phyloP scores from a whole-genome alignment of 2,113 vertebrate genomes.

The Theropithecus gelada region DNA sequence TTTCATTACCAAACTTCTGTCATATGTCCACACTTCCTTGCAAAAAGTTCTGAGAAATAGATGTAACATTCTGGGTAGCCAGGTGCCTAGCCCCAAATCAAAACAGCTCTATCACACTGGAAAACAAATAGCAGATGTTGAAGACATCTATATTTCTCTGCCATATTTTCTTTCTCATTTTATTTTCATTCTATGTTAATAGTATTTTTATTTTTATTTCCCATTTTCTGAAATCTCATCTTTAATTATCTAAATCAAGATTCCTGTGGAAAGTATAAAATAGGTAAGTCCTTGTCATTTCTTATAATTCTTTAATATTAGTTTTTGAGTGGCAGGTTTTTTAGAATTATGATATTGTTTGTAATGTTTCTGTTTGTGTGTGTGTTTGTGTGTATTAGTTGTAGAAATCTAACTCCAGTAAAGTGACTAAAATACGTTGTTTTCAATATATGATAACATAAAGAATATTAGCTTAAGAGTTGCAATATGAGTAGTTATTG shows the following conservation, averaged over 20 bases:
- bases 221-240: background rate
- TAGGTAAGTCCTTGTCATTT: background rate
- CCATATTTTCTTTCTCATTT: background rate
- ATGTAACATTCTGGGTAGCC: background rate
- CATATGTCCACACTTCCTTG: too few relatives aligned
- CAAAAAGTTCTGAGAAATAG: background rate
- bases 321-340: background rate
- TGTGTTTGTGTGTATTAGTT: background rate
- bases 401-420: background rate
- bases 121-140: background rate
- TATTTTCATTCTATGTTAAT: background rate
- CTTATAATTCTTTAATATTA: background rate
- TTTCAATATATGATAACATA: background rate
- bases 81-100: background rate
- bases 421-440: background rate
- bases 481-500: background rate
- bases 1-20: background rate
- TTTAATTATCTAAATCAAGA: background rate
- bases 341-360: background rate
- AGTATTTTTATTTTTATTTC: background rate
- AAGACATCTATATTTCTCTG: background rate
- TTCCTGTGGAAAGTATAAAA: background rate
- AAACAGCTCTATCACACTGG: background rate
- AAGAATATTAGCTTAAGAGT: background rate
- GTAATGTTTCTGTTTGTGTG: background rate